Base-by-base conservation (phyloP, 2,113 vertebrate genomes). In the Tympanuchus pallidicinctus region DNA sequence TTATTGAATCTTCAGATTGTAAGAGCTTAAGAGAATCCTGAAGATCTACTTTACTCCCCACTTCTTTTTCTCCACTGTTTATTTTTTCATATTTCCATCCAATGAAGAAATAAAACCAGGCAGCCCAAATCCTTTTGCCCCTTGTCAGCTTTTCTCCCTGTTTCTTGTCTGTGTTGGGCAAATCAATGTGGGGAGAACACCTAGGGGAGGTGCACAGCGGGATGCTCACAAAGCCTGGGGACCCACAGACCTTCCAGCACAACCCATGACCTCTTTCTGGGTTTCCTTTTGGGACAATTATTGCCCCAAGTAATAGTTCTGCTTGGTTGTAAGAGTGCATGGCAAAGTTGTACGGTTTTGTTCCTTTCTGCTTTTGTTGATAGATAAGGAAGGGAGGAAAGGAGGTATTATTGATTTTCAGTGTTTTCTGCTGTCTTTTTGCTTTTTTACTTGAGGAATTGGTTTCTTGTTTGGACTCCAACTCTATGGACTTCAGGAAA, bases 81-180 rank as follows among this genome's bases (percentile, higher is more conserved):
- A 30, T 74, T 94, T 89, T 90, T 86, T 84, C 90, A 78, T 52
- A 48, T 92, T 93, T 93, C 65, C 18, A 71, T 94, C 59, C 67
- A 76, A 83, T 74, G 14, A 59, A 95, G 48, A 83, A 86, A 92
- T 90, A 91, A 92, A 91, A 60, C 11, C 13, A 66, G 57, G 45
- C 52, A 88, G 77, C 71, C 78, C 42, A 71, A 61, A 67, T 61
- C 57, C 25, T 93, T 89, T 78, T 27, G 1, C 48, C 81, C 90
- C 56, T 73, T 90, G 71, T 38, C 45, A 76, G 34, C 11, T 69
- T 91, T 94, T 17, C 38, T 75, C 89, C 47, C 17, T 75, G 14
- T 60, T 83, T 74, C 32, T 82, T 92, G 30, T 71, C 13, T 52
- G 14, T 50, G 22, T 67, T 77, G 7, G 72, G 63, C 64, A 43